phyloP scores from a whole-genome alignment of 1,140 invertebrate genomes.

The Parapsyche elsis region DNA sequence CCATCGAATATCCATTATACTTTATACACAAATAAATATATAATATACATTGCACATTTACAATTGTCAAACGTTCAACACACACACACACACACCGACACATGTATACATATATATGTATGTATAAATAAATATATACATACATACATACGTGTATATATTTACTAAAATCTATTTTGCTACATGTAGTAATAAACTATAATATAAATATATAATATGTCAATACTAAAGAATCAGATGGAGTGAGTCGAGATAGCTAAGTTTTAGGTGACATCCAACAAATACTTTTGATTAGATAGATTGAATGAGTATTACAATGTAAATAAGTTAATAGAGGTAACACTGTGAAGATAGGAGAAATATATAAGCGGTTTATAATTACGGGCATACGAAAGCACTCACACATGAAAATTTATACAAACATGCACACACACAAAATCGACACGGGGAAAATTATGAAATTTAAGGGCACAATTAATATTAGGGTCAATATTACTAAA shows the following conservation, averaged over 20 bases:
- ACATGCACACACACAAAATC: constrained; percentile 27
- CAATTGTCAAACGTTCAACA: too few relatives aligned
- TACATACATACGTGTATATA: neutral
- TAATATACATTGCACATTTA: neutral
- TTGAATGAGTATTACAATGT: neutral
- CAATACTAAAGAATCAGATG: constrained; percentile 12
- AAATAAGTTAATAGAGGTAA: neutral
- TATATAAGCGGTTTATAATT: constrained; percentile 26
- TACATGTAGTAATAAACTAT: neutral
- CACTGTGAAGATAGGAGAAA: constrained; percentile 14
- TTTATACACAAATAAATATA: too few relatives aligned
- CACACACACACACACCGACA: neutral
- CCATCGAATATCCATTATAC: neutral
- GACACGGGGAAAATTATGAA: neutral
- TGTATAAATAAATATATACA: neutral
- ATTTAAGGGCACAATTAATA: neutral
- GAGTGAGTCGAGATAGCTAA: constrained; percentile 21
- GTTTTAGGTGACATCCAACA: neutral
- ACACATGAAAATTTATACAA: constrained; percentile 27
- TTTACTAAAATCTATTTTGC: neutral
- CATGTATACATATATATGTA: constrained; percentile 1
- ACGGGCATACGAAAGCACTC: constrained; percentile 29
- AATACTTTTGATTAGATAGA: neutral
- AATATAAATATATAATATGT: constrained; percentile 1
- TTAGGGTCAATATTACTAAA: neutral